These are phyloP conservation scores for Recurvirostra avosetta DNA, from an alignment of 2,113 vertebrate genomes.

Conservation along the genomic window DNA sequence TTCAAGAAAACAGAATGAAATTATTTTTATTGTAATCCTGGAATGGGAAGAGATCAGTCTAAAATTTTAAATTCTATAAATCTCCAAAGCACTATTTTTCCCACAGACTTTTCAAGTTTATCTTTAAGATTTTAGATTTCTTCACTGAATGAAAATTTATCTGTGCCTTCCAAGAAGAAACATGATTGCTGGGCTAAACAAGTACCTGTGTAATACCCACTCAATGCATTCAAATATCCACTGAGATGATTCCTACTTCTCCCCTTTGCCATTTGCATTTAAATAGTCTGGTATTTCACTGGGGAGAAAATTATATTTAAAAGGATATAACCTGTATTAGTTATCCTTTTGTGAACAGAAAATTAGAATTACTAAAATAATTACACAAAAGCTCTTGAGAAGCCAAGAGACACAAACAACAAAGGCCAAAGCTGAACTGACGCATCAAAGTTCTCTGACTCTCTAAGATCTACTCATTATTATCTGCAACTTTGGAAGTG, in stretches of 20 bases:
- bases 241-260: constrained; percentile 8
- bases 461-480: constrained; percentile 36
- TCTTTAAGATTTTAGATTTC: constrained; percentile 30
- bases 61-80: background rate
- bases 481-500: constrained; percentile 42
- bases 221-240: background rate
- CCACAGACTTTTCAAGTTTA: background rate
- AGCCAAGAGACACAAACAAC: constrained; percentile 16
- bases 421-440: background rate
- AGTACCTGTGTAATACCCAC: background rate
- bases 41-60: background rate
- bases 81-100: background rate
- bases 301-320: constrained; percentile 21
- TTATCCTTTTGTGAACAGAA: constrained; percentile 44
- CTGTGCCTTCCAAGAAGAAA: background rate
- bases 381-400: constrained; percentile 10
- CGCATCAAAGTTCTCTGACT: background rate
- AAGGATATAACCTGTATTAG: constrained; percentile 12
- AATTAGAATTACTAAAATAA: constrained; percentile 58
- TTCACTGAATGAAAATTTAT: constrained; percentile 8
- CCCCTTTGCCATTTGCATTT: constrained; percentile 54
- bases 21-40: background rate
- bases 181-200: constrained; percentile 32
- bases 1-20: background rate
- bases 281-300: constrained; percentile 52